Evolutionary conservation across 92 coral and sea anemone species (phyloP), one percentile per base, ranked within the genome.

Genomic region (Epizoanthus scotinus): DNA sequence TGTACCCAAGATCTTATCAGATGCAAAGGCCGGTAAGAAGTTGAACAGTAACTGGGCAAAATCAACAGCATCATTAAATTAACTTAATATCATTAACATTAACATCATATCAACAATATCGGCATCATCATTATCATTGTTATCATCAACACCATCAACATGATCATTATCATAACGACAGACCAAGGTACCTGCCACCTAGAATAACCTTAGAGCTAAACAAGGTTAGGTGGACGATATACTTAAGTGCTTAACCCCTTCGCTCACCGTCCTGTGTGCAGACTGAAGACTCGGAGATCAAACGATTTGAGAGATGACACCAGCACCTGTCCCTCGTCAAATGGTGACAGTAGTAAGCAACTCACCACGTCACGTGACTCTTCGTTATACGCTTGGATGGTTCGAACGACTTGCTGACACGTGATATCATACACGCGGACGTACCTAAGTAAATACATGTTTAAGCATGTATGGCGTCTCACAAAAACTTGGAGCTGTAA

Each of bases 261-360:
- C 36, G 59, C 58, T 5, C 3, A 75, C 71, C 90, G 92, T 25
- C 94, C 91, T 44, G 89, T 85, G 57, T 73, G 80, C 68, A 96
- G 53, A 67, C 94, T 92, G 74, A 96, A 93, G 78, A 93, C 99
- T 70, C 99, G 85, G 54, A 93, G 82, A 28, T 87, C 89, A 42
- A 85, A 87, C 56, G 98, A 91, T 82, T 72, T 87, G 29, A 87
- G 86, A 24, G 97, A 91, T 57, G 87, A 81, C 18, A 90, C 95
- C 6, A 96, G 73, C 4, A 96, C 90, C 54, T 93, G 99, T 26
- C 99, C 99, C 21, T 94, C 93, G 63, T 92, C 86, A 70, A 96
- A 96, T 38, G 99, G 86, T 24, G 98, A 88, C 69, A 96, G 71
- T 12, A 91, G 77, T 18, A 96, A 78, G 13, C 90, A 59, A 67